Evolutionary conservation across 2,888 invertebrate species (phyloP).

Genomic region (Petrolisthes cinctipes): DNA sequence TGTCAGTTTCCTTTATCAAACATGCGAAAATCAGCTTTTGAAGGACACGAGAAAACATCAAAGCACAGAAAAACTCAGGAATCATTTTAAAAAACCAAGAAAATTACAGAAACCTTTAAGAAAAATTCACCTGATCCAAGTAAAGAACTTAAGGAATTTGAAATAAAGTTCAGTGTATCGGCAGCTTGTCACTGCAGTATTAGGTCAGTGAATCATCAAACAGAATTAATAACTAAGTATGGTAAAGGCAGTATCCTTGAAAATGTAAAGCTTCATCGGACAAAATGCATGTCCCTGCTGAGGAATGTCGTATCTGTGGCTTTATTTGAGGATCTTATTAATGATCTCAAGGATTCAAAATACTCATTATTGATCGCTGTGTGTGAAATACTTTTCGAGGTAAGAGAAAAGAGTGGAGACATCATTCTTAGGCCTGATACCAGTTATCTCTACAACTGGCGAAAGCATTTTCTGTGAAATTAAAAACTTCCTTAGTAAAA

Average conservation of each 20-base stretch:
- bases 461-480: neutral
- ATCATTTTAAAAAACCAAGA: constrained; percentile 3
- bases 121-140: neutral
- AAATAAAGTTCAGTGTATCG: constrained; percentile 16
- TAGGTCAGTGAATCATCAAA: constrained; percentile 21
- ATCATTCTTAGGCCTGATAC: constrained; percentile 3
- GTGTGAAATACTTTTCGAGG: constrained; percentile 5
- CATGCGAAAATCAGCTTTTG: constrained; percentile 29
- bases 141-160: constrained; percentile 27
- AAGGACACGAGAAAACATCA: constrained; percentile 8
- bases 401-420: neutral
- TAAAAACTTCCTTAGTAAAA: constrained; percentile 2
- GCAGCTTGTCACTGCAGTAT: constrained; percentile 30
- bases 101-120: constrained; percentile 26
- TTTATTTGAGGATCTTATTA: constrained; percentile 13
- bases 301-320: constrained; percentile 11
- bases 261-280: constrained; percentile 4
- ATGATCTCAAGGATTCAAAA: neutral
- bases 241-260: constrained; percentile 25
- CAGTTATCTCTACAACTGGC: constrained; percentile 6
- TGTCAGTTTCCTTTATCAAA: constrained; percentile 19
- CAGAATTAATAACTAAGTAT: constrained; percentile 18
- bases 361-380: neutral
- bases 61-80: constrained; percentile 3
- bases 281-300: constrained; percentile 11